These are phyloP conservation scores for Oncorhynchus clarkii DNA, from an alignment of 2,113 vertebrate genomes.

Conservation along the genomic window DNA sequence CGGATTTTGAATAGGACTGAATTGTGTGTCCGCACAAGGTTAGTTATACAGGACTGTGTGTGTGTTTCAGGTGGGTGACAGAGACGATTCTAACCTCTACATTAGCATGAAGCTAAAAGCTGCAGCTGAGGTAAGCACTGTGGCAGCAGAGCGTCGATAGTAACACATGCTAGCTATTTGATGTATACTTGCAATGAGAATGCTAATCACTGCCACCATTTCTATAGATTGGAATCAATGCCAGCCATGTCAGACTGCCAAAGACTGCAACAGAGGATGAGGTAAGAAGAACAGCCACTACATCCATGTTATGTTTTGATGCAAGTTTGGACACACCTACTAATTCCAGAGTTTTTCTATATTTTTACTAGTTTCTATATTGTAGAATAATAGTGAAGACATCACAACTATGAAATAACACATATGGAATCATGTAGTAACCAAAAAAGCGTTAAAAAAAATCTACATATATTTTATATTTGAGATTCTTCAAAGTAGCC, in stretches of 20 bases:
- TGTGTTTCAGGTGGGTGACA: conserved; percentile 85
- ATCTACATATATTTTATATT: too few relatives aligned
- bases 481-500: too few relatives aligned
- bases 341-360: background rate
- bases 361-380: too few relatives aligned
- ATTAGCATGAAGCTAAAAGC: conserved; percentile 97
- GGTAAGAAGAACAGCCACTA: conserved; percentile 61
- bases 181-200: background rate
- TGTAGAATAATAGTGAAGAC: too few relatives aligned
- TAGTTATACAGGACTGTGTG: too few relatives aligned
- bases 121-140: conserved; percentile 84
- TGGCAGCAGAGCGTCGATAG: too few relatives aligned
- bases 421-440: too few relatives aligned
- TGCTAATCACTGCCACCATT: conserved; percentile 23
- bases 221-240: conserved; percentile 89
- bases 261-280: conserved; percentile 83
- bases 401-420: too few relatives aligned
- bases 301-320: background rate
- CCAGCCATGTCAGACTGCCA: conserved; percentile 87
- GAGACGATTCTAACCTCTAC: conserved; percentile 96
- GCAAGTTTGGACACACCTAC: too few relatives aligned
- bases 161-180: too few relatives aligned
- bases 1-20: background rate
- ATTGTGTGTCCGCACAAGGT: too few relatives aligned
- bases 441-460: too few relatives aligned